Evolutionary conservation across 2,888 invertebrate genomes (phyloP).

Genomic region (Deilephila porcellus): DNA sequence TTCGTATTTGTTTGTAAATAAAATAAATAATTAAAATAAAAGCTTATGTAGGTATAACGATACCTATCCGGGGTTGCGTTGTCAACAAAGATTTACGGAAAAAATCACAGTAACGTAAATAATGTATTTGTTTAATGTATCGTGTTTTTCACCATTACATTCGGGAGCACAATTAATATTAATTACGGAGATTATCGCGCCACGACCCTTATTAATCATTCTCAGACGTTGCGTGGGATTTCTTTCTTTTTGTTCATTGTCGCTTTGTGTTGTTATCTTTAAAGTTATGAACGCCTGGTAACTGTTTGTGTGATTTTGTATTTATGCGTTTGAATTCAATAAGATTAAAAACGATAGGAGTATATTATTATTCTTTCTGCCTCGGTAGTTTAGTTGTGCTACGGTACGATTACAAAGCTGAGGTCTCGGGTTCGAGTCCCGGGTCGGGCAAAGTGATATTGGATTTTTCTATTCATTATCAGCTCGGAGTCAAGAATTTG

Average conservation of each 20-base stretch:
- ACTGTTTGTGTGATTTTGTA: not conserved
- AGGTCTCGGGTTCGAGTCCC: no score
- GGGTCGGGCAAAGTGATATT: no score
- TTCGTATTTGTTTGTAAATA: no score
- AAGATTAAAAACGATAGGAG: no score
- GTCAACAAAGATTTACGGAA: not conserved
- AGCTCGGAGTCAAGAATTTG: no score
- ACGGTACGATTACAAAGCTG: no score
- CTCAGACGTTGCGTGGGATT: constrained; percentile 5
- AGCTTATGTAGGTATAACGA: no score
- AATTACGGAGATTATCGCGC: constrained; percentile 25
- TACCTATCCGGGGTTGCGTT: no score
- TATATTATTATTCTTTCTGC: no score
- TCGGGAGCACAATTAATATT: constrained; percentile 22
- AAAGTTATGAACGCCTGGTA: not conserved
- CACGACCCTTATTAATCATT: constrained; percentile 17
- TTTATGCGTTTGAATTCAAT: not conserved
- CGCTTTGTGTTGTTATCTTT: constrained; percentile 13
- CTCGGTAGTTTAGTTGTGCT: no score
- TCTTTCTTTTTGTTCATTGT: constrained; percentile 8
- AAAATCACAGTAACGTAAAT: not conserved
- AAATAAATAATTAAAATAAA: no score
- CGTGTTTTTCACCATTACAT: constrained; percentile 1
- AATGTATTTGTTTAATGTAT: not conserved
- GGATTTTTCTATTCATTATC: no score